Conservation (phyloP, 2,888 invertebrate species). For the Tipula vernalis region DNA sequence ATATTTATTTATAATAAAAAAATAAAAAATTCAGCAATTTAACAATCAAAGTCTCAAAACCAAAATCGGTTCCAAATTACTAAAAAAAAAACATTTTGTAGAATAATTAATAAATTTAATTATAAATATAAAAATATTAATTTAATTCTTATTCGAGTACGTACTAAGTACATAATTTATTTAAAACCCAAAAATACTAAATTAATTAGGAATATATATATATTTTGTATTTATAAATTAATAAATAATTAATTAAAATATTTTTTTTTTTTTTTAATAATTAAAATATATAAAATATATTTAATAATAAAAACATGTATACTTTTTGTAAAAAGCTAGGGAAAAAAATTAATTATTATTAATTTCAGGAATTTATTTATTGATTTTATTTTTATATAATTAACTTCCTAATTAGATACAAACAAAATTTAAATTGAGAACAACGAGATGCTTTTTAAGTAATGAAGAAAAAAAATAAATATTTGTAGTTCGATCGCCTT, state of each 20-base stretch:
- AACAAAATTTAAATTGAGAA: background rate
- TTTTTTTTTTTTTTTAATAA: background rate
- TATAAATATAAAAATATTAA: background rate
- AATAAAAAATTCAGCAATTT: background rate
- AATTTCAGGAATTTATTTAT: background rate
- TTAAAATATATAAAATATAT: background rate
- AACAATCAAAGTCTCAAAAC: background rate
- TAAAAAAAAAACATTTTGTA: background rate
- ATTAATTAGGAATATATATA: background rate
- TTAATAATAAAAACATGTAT: background rate
- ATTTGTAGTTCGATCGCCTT: background rate
- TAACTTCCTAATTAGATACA: background rate
- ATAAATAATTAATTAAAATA: background rate
- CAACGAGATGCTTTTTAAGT: background rate
- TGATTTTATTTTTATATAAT: background rate
- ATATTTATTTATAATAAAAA: background rate
- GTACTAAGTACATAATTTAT: background rate
- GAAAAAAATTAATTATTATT: background rate
- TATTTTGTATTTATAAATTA: background rate
- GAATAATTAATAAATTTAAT: background rate
- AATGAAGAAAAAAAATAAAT: background rate
- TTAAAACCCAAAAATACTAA: too few relatives aligned
- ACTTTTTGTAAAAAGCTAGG: background rate
- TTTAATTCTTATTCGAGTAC: background rate
- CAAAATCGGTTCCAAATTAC: background rate